phyloP scores from a whole-genome alignment of 1,140 invertebrate species.

The Ganaspis sp. region DNA sequence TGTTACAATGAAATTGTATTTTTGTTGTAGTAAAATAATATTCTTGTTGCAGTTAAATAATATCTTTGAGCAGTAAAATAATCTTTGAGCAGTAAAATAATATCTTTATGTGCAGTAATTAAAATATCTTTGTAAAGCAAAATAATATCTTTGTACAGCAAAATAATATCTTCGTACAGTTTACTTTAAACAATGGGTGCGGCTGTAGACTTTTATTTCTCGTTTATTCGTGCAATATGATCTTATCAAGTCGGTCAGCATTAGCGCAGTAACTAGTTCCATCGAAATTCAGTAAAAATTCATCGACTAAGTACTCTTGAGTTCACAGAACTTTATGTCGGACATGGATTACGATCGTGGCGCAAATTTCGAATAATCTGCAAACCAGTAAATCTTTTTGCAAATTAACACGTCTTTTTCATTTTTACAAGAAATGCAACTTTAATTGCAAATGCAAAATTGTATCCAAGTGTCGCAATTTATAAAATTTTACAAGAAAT shows the following conservation, averaged over 20 bases:
- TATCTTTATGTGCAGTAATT: background rate
- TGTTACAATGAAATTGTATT: too few relatives aligned
- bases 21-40: background rate
- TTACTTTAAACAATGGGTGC: background rate
- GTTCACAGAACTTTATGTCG: constrained; percentile 22
- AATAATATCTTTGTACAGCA: background rate
- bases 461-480: too few relatives aligned
- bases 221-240: constrained; percentile 16
- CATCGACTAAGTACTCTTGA: background rate
- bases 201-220: background rate
- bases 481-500: background rate
- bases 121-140: too few relatives aligned
- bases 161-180: too few relatives aligned
- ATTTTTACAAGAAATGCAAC: background rate
- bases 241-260: constrained; percentile 32
- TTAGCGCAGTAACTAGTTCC: background rate
- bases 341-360: background rate
- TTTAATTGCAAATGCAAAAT: background rate
- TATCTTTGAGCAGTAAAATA: background rate
- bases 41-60: background rate
- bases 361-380: background rate
- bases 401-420: background rate
- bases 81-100: background rate
- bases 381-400: background rate
- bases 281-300: constrained; percentile 20